Evolutionary conservation across 2,797 vertebrate species (phyloP), one percentile per base, ranked within the genome.

Genomic region (Discoglossus pictus): DNA sequence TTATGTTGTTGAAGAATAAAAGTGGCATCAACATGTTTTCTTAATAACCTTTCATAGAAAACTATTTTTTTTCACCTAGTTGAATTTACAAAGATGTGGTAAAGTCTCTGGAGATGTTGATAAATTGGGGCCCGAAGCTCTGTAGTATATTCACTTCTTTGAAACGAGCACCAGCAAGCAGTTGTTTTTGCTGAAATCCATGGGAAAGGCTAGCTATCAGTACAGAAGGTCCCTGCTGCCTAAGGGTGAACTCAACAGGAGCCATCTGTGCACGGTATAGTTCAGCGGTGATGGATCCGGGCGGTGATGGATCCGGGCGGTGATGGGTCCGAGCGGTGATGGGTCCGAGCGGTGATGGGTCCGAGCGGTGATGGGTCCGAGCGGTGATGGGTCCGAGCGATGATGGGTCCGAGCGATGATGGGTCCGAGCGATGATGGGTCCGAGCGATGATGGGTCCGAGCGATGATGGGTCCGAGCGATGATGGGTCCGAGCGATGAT

Each of bases 241-340:
- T 0, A 25, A 18, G n/a, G 38, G 9, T 17, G 38, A 16, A 17
- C 34, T 53, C 62, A 63, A 53, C 0, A 58, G 42, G 46, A 35
- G 53, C 75, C 77, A 65, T 67, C 76, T 76, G 80, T 24, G 63
- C 75, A 34, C 55, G 6, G 15, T 40, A 68, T 72, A 52, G 38
- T 65, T 55, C 63, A 10, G 40, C 42, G 61, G 31, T 11, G n/a
- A 17, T 7, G 6, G 15, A 38, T 48, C 35, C 1, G 1, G 69
- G 50, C 54, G 7, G 42, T 1, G 39, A 73, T 21, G 25, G 34
- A 73, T 38, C 24, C 43, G 16, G 31, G 12, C 68, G 56, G 23
- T 34, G 42, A 17, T 7, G 6, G 15, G 40, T 48, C 35, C 1
- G 1, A 71, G 50, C 54, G 7, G 42, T 1, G 39, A 73, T 21